A percentile compares a stretch with the other conserved stretches of the same genome.
phyloP scores from a whole-genome alignment of 1,140 invertebrate genomes.

The Nephila pilipes region DNA sequence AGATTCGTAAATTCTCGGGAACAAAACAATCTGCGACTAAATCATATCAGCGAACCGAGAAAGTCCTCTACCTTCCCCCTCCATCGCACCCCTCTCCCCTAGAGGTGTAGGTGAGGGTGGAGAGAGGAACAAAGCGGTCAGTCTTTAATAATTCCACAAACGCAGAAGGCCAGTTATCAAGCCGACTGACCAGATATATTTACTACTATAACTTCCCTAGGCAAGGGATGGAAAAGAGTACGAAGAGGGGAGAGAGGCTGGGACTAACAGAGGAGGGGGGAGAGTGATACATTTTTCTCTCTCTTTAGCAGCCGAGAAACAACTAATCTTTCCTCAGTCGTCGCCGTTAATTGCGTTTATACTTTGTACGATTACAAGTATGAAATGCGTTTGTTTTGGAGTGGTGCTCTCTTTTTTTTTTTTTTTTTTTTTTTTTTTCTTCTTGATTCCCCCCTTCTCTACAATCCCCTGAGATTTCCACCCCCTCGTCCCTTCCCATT shows the following conservation, averaged over 20 bases:
- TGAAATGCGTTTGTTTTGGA: conserved; percentile 73
- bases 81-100: background rate
- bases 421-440: conserved; percentile 19
- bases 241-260: background rate
- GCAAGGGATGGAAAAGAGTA: background rate
- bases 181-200: conserved; percentile 67
- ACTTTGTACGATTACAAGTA: conserved; percentile 69
- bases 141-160: conserved; percentile 76
- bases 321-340: conserved; percentile 73
- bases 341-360: conserved; percentile 74
- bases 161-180: conserved; percentile 70
- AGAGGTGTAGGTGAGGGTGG: background rate
- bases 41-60: conserved; percentile 74
- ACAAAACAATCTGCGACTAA: conserved; percentile 75
- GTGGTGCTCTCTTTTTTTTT: conserved; percentile 31
- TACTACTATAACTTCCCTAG: conserved; percentile 56
- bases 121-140: conserved; percentile 56
- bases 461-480: conserved; percentile 4
- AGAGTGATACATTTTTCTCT: conserved; percentile 61
- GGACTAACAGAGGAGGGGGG: no score
- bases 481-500: background rate
- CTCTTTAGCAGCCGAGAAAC: conserved; percentile 72
- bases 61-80: conserved; percentile 12
- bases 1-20: conserved; percentile 72
- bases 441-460: background rate